phyloP scores from a whole-genome alignment of 2,797 vertebrate genomes.

The Eulemur coronatus region DNA sequence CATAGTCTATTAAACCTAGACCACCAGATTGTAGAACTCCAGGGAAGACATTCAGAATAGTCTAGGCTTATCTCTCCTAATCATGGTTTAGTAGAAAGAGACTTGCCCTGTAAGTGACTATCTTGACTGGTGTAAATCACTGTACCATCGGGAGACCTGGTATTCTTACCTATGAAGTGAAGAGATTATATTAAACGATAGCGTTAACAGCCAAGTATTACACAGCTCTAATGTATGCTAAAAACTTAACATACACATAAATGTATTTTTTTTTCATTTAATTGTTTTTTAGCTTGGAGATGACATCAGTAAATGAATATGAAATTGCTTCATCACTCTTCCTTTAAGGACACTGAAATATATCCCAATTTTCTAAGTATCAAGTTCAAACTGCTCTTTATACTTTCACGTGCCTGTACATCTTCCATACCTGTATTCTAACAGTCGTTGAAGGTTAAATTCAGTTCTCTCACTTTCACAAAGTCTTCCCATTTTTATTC shows the following conservation, averaged over 20 bases:
- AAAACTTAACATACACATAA: not conserved
- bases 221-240: not conserved
- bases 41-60: not conserved
- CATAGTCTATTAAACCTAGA: not conserved
- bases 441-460: not conserved
- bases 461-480: not conserved
- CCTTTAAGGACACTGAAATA: not conserved
- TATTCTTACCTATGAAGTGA: not conserved
- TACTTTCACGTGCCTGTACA: not conserved
- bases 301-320: not conserved
- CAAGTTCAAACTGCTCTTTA: not conserved
- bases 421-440: not conserved
- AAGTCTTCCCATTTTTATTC: not conserved
- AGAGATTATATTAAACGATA: not conserved
- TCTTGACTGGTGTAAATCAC: not conserved
- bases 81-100: not conserved
- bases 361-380: not conserved
- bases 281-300: not conserved
- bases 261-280: not conserved
- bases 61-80: not conserved
- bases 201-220: not conserved
- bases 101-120: not conserved
- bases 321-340: not conserved
- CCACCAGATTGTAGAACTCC: not conserved
- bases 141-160: not conserved